Evolutionary conservation across 2,113 vertebrate genomes (phyloP).

Genomic region (Nothoprocta pentlandii): DNA sequence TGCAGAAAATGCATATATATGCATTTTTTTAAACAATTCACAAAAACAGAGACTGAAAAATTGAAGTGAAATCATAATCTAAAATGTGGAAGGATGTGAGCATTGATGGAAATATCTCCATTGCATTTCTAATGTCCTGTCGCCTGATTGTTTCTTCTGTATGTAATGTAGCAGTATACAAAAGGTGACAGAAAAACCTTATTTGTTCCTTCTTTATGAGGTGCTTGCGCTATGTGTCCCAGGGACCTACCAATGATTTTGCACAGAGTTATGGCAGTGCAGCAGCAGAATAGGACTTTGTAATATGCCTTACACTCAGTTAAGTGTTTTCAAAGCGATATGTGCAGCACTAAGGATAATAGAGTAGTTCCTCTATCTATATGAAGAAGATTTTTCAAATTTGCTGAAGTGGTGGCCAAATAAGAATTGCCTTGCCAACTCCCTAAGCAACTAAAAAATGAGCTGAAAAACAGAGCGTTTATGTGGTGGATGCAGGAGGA

Average conservation of each 20-base stretch:
- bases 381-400: neutral
- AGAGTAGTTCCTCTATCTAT: neutral
- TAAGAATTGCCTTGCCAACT: neutral
- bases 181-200: neutral
- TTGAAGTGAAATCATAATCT: neutral
- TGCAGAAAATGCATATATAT: neutral
- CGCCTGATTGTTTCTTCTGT: no score
- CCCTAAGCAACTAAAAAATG: neutral
- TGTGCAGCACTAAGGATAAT: neutral
- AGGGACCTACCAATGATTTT: neutral
- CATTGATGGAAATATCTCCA: no score
- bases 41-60: neutral
- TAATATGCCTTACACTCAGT: neutral
- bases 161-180: no score
- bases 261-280: neutral
- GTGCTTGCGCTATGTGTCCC: neutral
- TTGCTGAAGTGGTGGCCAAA: neutral
- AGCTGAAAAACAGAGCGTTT: neutral
- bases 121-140: no score
- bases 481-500: no score
- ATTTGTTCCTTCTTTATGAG: neutral
- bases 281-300: neutral
- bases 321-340: neutral
- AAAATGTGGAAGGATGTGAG: no score
- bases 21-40: neutral